Conservation (phyloP, 2,113 vertebrate species). For the Trichomycterus rosablanca region DNA sequence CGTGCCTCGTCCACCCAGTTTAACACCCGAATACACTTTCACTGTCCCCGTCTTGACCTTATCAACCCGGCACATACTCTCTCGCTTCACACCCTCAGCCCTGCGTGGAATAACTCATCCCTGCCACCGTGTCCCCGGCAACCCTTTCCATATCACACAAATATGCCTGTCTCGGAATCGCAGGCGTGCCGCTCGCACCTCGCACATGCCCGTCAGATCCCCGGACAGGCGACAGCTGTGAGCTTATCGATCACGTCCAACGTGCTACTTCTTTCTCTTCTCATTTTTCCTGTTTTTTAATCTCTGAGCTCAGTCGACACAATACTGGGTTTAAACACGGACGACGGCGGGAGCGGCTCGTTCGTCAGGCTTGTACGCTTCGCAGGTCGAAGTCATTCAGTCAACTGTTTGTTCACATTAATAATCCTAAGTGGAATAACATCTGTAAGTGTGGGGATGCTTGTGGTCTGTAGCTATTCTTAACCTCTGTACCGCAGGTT, state of each 20-base stretch:
- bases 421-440: slow-evolving; percentile 45
- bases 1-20: not conserved
- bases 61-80: not conserved
- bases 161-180: too few species aligned
- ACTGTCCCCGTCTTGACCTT: not conserved
- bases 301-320: too few species aligned
- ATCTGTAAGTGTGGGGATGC: slow-evolving; percentile 49
- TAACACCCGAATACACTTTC: not conserved
- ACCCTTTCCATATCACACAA: too few species aligned
- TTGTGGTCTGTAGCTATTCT: slow-evolving; percentile 1
- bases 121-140: slow-evolving; percentile 66
- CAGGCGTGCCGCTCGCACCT: too few species aligned
- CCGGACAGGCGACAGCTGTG: too few species aligned
- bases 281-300: too few species aligned
- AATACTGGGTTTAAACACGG: too few species aligned
- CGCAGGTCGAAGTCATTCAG: slow-evolving; percentile 47
- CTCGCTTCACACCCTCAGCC: too few species aligned
- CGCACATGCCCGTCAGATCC: too few species aligned
- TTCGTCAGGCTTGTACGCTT: slow-evolving; percentile 27
- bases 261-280: too few species aligned
- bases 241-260: too few species aligned
- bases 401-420: slow-evolving; percentile 40
- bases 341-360: slow-evolving; percentile 44
- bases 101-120: too few species aligned
- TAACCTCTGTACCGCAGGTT: not conserved